Percentiles rank a stretch among this genome's conserved stretches.
phyloP scores from a whole-genome alignment of 2,888 invertebrate species.

The Idaea biselata region DNA sequence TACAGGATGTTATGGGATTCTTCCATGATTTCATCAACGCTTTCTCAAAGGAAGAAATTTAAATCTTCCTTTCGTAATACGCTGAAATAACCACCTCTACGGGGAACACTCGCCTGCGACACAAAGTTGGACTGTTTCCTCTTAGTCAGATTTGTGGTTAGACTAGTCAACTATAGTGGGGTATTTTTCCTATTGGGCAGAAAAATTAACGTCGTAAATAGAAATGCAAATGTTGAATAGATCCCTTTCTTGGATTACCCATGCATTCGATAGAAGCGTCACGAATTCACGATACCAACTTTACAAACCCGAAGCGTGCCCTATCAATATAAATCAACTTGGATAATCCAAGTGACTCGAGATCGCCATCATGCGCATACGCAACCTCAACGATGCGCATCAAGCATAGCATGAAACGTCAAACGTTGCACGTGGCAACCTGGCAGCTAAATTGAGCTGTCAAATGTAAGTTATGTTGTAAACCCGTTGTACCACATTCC shows the following conservation, averaged over 20 bases:
- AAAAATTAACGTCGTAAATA: too few relatives aligned
- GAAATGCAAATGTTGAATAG: too few relatives aligned
- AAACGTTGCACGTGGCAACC: constrained; percentile 7
- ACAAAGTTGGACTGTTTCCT: too few relatives aligned
- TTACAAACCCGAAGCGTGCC: background rate
- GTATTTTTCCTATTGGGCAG: too few relatives aligned
- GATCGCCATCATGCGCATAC: background rate
- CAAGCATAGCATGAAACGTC: background rate
- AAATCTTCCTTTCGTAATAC: too few relatives aligned
- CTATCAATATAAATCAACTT: background rate
- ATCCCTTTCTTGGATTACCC: too few relatives aligned
- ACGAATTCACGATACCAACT: background rate
- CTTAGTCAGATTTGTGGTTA: too few relatives aligned
- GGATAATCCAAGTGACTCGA: background rate
- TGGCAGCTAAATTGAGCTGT: constrained; percentile 30
- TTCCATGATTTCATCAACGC: too few relatives aligned
- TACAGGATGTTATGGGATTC: background rate
- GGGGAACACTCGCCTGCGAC: too few relatives aligned
- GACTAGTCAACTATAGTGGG: too few relatives aligned
- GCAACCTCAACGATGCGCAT: background rate
- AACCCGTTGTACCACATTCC: constrained; percentile 36
- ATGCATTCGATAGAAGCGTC: background rate
- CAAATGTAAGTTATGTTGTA: constrained; percentile 29
- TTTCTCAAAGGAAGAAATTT: background rate
- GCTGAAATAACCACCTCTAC: too few relatives aligned